phyloP scores from a whole-genome alignment of 2,797 vertebrate genomes.

The Clamator glandarius region DNA sequence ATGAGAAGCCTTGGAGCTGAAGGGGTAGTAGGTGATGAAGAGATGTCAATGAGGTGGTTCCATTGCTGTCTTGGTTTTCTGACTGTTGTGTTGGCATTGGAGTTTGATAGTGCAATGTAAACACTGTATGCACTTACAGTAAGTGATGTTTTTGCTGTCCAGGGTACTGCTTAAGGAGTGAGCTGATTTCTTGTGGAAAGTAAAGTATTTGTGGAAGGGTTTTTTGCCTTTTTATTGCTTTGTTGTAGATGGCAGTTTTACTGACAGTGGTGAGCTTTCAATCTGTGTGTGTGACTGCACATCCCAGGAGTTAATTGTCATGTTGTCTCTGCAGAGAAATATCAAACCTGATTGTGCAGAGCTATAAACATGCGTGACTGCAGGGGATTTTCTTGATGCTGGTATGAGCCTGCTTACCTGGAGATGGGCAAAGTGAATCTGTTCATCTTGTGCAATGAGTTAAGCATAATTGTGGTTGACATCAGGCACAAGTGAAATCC shows the following conservation, averaged over 20 bases:
- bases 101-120: not conserved
- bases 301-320: slow-evolving; percentile 58
- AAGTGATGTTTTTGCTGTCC: not conserved
- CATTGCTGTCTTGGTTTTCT: not conserved
- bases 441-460: not conserved
- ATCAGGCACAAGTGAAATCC: not conserved
- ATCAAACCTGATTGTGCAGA: slow-evolving; percentile 43
- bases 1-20: not conserved
- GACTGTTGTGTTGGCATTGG: not conserved
- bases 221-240: not conserved
- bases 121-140: not conserved
- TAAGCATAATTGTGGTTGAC: not conserved
- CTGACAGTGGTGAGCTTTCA: not conserved
- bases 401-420: not conserved
- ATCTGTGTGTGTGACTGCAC: slow-evolving; percentile 36
- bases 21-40: not conserved
- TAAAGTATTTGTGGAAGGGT: not conserved
- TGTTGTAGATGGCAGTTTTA: not conserved
- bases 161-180: not conserved
- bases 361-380: not conserved
- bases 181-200: not conserved
- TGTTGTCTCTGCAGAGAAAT: slow-evolving; percentile 31
- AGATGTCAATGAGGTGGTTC: not conserved
- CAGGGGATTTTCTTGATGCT: slow-evolving; percentile 15
- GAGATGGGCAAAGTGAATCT: not conserved